These are phyloP conservation scores for Scaptomyza flava DNA, from an alignment of 2,888 invertebrate species.

Conservation along the genomic window DNA sequence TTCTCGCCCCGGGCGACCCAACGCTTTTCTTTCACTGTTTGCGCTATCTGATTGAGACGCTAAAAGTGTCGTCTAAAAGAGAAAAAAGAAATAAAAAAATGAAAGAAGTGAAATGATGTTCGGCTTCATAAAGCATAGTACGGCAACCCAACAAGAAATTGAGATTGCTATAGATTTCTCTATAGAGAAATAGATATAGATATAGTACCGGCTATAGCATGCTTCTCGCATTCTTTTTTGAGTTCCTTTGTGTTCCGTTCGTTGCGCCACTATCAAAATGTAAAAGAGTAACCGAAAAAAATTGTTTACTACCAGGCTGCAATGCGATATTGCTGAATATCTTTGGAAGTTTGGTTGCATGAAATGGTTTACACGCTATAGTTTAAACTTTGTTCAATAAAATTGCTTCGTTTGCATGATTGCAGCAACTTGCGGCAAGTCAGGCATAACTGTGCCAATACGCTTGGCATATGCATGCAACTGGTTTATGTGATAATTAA, in stretches of 20 bases:
- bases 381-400: conserved; percentile 38
- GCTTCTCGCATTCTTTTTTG: conserved; percentile 6
- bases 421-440: conserved; percentile 25
- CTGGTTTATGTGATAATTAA: background rate
- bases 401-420: conserved; percentile 39
- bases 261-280: conserved; percentile 29
- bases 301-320: conserved; percentile 29
- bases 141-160: conserved; percentile 62
- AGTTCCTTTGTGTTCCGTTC: conserved; percentile 30
- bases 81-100: conserved; percentile 4
- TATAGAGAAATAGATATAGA: conserved; percentile 26
- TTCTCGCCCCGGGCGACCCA: conserved; percentile 17
- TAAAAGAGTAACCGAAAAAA: conserved; percentile 9
- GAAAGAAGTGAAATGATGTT: conserved; percentile 37
- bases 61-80: conserved; percentile 54
- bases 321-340: conserved; percentile 45
- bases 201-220: conserved; percentile 41
- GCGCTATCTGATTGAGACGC: conserved; percentile 75
- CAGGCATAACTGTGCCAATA: conserved; percentile 1
- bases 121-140: conserved; percentile 53
- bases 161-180: conserved; percentile 51
- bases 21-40: conserved; percentile 39
- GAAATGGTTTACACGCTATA: conserved; percentile 44
- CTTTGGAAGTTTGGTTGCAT: conserved; percentile 9
- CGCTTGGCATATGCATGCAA: background rate